Conservation (phyloP, 2,113 vertebrate genomes). For the Phycodurus eques region DNA sequence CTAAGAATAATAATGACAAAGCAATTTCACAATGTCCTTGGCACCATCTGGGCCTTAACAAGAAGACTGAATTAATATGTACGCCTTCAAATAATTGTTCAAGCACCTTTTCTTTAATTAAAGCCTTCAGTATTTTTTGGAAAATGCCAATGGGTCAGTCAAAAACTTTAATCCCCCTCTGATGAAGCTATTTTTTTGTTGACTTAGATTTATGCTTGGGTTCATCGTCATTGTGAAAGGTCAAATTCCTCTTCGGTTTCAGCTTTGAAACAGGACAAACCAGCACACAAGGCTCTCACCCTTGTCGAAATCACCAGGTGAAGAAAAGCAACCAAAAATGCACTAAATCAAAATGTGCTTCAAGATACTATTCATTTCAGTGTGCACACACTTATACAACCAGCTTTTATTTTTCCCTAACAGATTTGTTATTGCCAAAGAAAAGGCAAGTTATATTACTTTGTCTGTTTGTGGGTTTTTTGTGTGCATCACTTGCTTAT, state of each 20-base stretch:
- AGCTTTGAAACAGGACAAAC: background rate
- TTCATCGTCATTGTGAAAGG: background rate
- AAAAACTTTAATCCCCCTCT: background rate
- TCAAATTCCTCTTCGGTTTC: background rate
- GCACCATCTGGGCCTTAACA: background rate
- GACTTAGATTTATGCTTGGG: background rate
- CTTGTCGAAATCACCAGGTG: background rate
- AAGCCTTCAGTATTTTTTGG: background rate
- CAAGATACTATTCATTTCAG: background rate
- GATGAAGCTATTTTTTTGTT: background rate
- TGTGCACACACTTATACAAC: background rate
- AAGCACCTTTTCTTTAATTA: background rate
- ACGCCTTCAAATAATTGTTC: background rate
- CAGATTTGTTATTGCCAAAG: background rate
- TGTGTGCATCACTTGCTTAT: background rate
- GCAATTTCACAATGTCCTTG: background rate
- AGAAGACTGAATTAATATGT: background rate
- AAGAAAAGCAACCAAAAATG: background rate
- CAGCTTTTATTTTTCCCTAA: background rate
- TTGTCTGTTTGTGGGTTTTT: background rate
- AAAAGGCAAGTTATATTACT: background rate
- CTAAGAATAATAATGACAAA: background rate
- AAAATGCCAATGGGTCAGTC: background rate
- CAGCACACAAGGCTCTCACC: background rate
- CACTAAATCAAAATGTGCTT: background rate